Evolutionary conservation across 2,888 invertebrate genomes (phyloP).

Genomic region (Ferdinandea cuprea): DNA sequence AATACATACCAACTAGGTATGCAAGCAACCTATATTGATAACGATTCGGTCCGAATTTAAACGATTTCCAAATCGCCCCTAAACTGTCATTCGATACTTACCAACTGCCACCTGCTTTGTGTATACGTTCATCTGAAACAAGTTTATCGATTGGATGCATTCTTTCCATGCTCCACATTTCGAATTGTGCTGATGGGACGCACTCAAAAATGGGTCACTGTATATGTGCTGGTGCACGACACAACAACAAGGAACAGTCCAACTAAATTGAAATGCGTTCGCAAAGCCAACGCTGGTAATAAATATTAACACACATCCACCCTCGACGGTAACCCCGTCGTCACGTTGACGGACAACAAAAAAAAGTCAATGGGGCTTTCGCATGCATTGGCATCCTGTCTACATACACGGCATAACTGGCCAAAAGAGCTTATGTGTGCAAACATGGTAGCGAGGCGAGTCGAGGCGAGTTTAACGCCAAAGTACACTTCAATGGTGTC

Average conservation of each 20-base stretch:
- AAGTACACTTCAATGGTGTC: slow-evolving; percentile 28
- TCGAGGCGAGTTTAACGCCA: not conserved
- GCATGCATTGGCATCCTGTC: slow-evolving; percentile 28
- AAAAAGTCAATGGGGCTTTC: not conserved
- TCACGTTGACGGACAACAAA: slow-evolving; percentile 15
- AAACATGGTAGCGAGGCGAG: not conserved
- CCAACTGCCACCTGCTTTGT: slow-evolving; percentile 7
- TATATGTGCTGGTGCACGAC: not conserved
- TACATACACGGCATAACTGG: slow-evolving; percentile 34
- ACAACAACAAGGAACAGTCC: not conserved
- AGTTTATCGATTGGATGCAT: slow-evolving; percentile 33
- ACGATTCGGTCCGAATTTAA: slow-evolving; percentile 20
- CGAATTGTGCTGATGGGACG: not conserved
- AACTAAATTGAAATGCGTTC: slow-evolving; percentile 25
- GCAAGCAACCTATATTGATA: slow-evolving; percentile 59
- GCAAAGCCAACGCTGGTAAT: not conserved
- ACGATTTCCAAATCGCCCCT: not conserved
- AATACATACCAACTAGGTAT: too few relatives aligned
- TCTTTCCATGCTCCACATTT: slow-evolving; percentile 10
- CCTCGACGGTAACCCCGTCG: not conserved
- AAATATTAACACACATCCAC: slow-evolving; percentile 13
- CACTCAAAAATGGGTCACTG: slow-evolving; percentile 26
- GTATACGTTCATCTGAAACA: slow-evolving; percentile 1
- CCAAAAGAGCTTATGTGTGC: not conserved
- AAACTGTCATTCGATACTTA: not conserved